These are phyloP conservation scores for Sylvia borin DNA, from an alignment of 2,797 vertebrate species.

Conservation along the genomic window DNA sequence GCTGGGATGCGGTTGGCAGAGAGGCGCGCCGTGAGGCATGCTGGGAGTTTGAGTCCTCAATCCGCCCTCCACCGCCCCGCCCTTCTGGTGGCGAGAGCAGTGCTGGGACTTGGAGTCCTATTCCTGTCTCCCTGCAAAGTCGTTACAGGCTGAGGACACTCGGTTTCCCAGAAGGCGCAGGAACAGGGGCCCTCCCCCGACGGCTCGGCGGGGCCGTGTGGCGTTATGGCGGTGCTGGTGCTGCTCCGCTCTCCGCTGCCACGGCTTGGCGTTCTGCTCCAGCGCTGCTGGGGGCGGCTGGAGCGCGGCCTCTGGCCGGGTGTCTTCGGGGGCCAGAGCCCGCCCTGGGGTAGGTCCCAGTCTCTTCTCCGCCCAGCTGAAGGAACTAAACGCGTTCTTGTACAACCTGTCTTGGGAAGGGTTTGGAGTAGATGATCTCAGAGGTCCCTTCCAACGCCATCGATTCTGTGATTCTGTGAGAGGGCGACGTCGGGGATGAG, in stretches of 20 bases:
- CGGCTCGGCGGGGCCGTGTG: accelerated
- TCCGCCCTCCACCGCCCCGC: accelerated
- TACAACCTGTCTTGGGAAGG: not conserved
- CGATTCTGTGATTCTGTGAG: not conserved
- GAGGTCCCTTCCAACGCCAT: not conserved
- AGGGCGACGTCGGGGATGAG: too few relatives aligned
- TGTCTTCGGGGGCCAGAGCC: not conserved
- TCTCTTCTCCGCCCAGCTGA: not conserved
- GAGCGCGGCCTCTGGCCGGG: not conserved
- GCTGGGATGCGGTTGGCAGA: not conserved
- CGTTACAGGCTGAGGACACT: accelerated
- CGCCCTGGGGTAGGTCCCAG: constrained; percentile 63
- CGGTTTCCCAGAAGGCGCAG: constrained; percentile 4
- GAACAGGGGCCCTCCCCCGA: accelerated
- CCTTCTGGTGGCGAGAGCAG: accelerated
- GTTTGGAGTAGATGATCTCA: not conserved
- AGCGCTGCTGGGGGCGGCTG: constrained; percentile 44
- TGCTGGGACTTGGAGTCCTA: not conserved
- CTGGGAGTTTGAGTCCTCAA: constrained; percentile 15
- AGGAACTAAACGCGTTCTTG: not conserved
- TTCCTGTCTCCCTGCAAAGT: accelerated
- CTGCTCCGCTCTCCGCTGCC: accelerated
- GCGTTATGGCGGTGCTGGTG: not conserved
- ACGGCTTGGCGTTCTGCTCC: not conserved
- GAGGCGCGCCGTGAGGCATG: accelerated